Evolutionary conservation across 2,888 invertebrate species (phyloP), one percentile per base, ranked within the genome.

Genomic region (Tipula unca): DNA sequence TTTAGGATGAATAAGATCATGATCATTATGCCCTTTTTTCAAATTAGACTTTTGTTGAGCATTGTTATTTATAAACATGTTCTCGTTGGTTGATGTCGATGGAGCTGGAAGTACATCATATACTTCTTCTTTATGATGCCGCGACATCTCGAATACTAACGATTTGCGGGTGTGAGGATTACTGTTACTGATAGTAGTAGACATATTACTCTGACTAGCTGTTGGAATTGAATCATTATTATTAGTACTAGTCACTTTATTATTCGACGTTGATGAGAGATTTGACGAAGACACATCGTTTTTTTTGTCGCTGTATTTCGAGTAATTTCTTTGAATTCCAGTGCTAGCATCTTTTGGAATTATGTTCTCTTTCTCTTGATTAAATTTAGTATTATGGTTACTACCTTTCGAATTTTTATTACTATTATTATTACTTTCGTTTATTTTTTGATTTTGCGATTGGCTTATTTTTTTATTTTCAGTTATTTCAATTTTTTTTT

Each of bases 41-140:
- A 20, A 25, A 42, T 85, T 85, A 1, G 20, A 85, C 82, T 85
- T 87, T 86, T 35, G 84, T 85, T 85, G 86, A 82, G 20, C 83
- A 86, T n/a, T 85, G 54, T 29, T 48, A 42, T 14, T 86, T 85
- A 35, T 86, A 32, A 82, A 20, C 20, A 29, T n/a, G 36, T 32
- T 36, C 35, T 85, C 89, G 84, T 88, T 87, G 86, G 87, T 87
- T 86, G 42, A 69, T 17, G 5, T 89, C 86, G 36, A 89, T 87
- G 35, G 88, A 88, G 86, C 89, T 90, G 84, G 4, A 17, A 54
- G 48, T 54, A n/a, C 93, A 89, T 95, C 95, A 89, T 94, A 93
- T 90, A 95, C 95, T 88, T 95, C 95, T 88, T 95, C 95, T 87
- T 94, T 93, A 20, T 94, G 94, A 91, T 93, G 94, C 88, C 94